These are phyloP conservation scores for Parauchenoglanis ngamensis DNA, from an alignment of 2,797 vertebrate species.

Conservation along the genomic window DNA sequence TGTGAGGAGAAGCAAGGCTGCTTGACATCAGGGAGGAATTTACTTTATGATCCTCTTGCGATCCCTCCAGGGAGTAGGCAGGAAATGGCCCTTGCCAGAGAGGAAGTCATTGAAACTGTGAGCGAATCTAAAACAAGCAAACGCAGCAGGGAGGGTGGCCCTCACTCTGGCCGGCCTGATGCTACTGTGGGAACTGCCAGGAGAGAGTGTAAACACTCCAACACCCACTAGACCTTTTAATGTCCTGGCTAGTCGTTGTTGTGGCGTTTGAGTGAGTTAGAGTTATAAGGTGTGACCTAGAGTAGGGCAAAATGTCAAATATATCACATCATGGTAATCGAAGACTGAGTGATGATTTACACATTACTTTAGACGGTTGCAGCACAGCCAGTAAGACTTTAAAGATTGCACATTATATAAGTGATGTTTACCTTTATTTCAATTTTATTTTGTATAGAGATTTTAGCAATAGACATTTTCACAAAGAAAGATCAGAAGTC, in stretches of 20 bases:
- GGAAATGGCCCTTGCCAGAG: slow-evolving; percentile 78
- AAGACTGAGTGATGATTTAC: slow-evolving; percentile 15
- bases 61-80: slow-evolving; percentile 75
- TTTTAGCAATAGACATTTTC: not conserved
- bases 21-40: slow-evolving; percentile 70
- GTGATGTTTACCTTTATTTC: too few relatives aligned
- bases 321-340: not conserved
- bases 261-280: slow-evolving; percentile 21
- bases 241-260: slow-evolving; percentile 27
- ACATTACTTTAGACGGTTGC: not conserved
- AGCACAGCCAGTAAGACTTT: not conserved
- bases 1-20: slow-evolving; percentile 35
- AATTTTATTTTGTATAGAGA: not conserved
- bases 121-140: slow-evolving; percentile 83
- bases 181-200: slow-evolving; percentile 74
- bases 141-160: slow-evolving; percentile 70
- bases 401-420: not conserved
- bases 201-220: slow-evolving; percentile 74
- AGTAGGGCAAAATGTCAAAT: slow-evolving; percentile 6
- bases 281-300: slow-evolving; percentile 34
- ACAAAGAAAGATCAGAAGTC: not conserved
- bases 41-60: slow-evolving; percentile 74
- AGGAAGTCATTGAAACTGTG: slow-evolving; percentile 84
- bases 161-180: slow-evolving; percentile 61
- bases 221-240: slow-evolving; percentile 70